Evolutionary conservation across 1,140 invertebrate genomes (phyloP), one percentile per base, ranked within the genome.

Genomic region (Scaptomyza graminum): DNA sequence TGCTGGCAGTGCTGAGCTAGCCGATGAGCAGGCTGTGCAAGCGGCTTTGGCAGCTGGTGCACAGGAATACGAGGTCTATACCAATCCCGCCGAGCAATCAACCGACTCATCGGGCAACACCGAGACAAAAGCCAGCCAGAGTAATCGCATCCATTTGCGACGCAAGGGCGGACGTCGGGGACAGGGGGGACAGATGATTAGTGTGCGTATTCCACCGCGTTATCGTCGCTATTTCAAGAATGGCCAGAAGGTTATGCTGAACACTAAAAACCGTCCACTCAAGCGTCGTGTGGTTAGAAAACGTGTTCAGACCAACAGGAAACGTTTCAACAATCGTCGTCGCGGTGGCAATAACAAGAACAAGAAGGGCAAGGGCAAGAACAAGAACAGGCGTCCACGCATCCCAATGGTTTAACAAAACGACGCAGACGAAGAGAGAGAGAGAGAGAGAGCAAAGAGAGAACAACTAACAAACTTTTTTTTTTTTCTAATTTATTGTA

Each of bases 191-290:
- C 79, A 91, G 52, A 69, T 77, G 57, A 78, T 91, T 43, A 84
- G 79, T 25, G 90, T 91, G 0, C 76, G 90, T 4, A 84, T 91
- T 5, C 90, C 90, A 4, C 73, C 85, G 0, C 74, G 81, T 2
- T 91, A 91, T 22, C 74, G 90, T n/a, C 74, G 83, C 55, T 91
- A 91, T 55, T 91, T 91, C 77, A 90, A 91, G 73, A 91, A 90
- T 46, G 90, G 90, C 13, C 90, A 91, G 61, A 87, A 79, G 52
- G 90, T 91, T 16, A 88, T 91, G 82, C 68, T 91, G 13, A 90
- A 90, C 46, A 84, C 85, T 11, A 74, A 73, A 47, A 69, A 57
- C 5, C 72, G 89, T 11, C 76, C 76, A 4, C 44, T 12, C 34
- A 90, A 74, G 74, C 84, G 89, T 25, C 90, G 90, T 12, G 82